A percentile compares a stretch with the other conserved stretches of the same genome.
phyloP scores from a whole-genome alignment of 2,888 invertebrate genomes.

The Blastobasis adustella region DNA sequence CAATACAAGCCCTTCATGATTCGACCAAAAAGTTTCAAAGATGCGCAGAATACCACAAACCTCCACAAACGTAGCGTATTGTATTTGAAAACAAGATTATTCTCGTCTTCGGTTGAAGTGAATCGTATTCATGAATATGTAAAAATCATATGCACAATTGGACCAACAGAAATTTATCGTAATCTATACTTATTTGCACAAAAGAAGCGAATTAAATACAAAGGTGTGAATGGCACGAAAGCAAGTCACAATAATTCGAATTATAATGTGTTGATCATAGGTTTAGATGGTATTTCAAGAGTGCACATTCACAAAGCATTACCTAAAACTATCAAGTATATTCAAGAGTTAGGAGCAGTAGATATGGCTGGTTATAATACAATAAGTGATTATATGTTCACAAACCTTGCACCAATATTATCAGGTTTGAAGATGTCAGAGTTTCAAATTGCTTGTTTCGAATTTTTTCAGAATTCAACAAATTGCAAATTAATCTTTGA shows the following conservation, averaged over 20 bases:
- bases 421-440: conserved; percentile 77
- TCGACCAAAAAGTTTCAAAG: conserved; percentile 57
- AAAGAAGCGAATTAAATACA: conserved; percentile 22
- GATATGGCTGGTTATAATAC: conserved; percentile 92
- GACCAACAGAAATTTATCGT: conserved; percentile 61
- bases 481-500: conserved; percentile 88
- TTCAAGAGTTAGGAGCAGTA: conserved; percentile 76
- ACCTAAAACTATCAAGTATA: conserved; percentile 77
- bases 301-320: conserved; percentile 88
- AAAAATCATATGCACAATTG: conserved; percentile 72
- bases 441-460: conserved; percentile 71
- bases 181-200: conserved; percentile 80
- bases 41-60: conserved; percentile 38
- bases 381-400: conserved; percentile 93
- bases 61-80: no score
- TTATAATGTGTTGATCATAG: conserved; percentile 83
- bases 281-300: conserved; percentile 88
- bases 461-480: conserved; percentile 60
- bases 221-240: conserved; percentile 12
- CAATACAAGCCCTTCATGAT: no score
- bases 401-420: conserved; percentile 88
- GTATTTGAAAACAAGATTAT: no score
- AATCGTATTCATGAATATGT: conserved; percentile 71
- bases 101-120: no score
- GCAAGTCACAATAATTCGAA: conserved; percentile 10